Percentiles rank a stretch among this genome's conserved stretches.
Conservation (phyloP, 2,888 invertebrate species). For the Trissolcus japonicus region DNA sequence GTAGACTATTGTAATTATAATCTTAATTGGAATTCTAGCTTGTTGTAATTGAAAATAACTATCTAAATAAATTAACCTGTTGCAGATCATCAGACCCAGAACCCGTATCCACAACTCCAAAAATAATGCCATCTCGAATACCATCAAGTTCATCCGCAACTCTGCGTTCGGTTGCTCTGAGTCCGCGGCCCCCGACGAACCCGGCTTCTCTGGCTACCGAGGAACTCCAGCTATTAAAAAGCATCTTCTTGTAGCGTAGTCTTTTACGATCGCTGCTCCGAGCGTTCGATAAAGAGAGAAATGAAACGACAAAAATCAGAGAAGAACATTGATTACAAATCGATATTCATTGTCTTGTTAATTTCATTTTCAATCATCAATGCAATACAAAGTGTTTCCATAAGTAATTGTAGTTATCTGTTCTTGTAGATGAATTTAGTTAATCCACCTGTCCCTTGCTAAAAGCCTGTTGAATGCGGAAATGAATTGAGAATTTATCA, state of each 20-base stretch:
- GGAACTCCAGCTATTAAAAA: conserved; percentile 68
- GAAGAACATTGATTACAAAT: conserved; percentile 3
- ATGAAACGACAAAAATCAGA: conserved; percentile 3
- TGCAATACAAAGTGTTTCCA: background rate
- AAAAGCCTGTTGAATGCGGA: conserved; percentile 30
- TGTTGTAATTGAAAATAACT: background rate
- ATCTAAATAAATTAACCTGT: background rate
- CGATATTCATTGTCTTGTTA: background rate
- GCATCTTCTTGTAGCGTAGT: conserved; percentile 69
- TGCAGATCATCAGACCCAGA: conserved; percentile 23
- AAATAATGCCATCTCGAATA: background rate
- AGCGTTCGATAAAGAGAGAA: conserved; percentile 29
- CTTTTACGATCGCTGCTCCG: conserved; percentile 56
- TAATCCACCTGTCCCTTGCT: conserved; percentile 23
- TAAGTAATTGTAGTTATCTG: conserved; percentile 2
- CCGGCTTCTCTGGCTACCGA: conserved; percentile 28
- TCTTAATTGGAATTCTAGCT: background rate
- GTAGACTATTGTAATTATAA: background rate
- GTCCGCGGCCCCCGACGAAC: conserved; percentile 50
- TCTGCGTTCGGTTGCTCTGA: conserved; percentile 58
- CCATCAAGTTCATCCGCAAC: conserved; percentile 40
- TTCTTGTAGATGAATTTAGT: conserved; percentile 5
- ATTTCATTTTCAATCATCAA: background rate
- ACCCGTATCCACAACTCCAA: background rate
- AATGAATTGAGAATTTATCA: no score